Evolutionary conservation across 2,888 invertebrate species (phyloP).

Genomic region (Eupithecia exiguata): DNA sequence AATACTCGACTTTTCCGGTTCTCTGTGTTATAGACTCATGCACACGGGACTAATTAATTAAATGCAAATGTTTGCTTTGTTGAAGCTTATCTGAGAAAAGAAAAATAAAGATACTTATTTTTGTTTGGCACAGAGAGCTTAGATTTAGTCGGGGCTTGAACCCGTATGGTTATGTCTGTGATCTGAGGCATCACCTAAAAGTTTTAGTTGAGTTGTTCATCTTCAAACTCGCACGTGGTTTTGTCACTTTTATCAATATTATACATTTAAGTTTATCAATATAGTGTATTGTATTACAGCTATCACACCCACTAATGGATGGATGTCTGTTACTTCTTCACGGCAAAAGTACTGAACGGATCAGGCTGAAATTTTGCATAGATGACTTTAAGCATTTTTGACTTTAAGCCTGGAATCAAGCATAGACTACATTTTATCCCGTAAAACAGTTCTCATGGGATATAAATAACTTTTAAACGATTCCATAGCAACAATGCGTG

Average conservation of each 20-base stretch:
- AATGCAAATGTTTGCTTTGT: background rate
- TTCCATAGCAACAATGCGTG: too few species aligned
- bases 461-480: too few species aligned
- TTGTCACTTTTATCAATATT: background rate
- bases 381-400: too few species aligned
- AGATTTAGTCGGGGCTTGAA: background rate
- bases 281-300: too few species aligned
- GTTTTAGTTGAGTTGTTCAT: background rate
- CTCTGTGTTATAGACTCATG: background rate
- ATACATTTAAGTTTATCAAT: too few species aligned
- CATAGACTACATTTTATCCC: too few species aligned
- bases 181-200: background rate
- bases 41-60: background rate
- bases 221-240: background rate
- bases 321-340: too few species aligned
- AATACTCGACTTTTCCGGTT: background rate
- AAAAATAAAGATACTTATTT: background rate
- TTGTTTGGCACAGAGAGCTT: background rate
- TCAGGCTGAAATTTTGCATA: too few species aligned
- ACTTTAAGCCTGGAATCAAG: too few species aligned
- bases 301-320: too few species aligned
- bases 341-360: too few species aligned
- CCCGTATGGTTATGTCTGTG: background rate
- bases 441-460: too few species aligned
- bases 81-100: background rate